Conservation (phyloP, 2,113 vertebrate genomes). For the Ictalurus furcatus region DNA sequence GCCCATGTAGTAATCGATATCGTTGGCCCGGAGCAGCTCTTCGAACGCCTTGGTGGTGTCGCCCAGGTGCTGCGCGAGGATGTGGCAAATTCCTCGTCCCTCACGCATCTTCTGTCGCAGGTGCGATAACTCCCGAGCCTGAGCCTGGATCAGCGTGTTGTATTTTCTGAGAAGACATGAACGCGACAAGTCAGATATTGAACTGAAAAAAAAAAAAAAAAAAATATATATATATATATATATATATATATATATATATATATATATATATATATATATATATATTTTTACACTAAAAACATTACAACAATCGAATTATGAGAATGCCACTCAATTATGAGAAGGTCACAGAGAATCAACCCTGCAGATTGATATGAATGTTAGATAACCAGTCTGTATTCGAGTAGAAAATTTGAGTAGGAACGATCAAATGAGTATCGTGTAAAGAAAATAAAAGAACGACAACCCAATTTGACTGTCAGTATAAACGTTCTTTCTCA, state of each 20-base stretch:
- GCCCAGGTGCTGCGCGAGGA: conserved; percentile 84
- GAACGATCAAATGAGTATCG: neutral
- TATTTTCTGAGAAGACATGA: conserved; percentile 80
- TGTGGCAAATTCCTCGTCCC: conserved; percentile 80
- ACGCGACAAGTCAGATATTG: neutral
- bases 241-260: too few species aligned
- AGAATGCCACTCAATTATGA: neutral
- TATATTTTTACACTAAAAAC: neutral
- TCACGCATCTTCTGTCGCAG: conserved; percentile 88
- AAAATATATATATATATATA: too few species aligned
- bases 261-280: too few species aligned
- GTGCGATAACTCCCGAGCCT: conserved; percentile 93
- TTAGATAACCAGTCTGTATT: neutral
- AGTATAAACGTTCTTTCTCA: conserved; percentile 59
- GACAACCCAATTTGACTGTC: neutral
- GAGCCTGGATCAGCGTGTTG: conserved; percentile 90
- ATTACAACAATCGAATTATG: neutral
- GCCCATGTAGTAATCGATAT: conserved; percentile 94
- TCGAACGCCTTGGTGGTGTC: conserved; percentile 89
- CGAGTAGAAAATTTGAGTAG: neutral
- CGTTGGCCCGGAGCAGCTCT: conserved; percentile 87
- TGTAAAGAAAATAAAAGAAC: neutral
- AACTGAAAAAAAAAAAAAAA: neutral
- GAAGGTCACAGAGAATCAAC: neutral
- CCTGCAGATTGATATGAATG: neutral